Percentiles rank a stretch among this genome's conserved stretches.
These are phyloP conservation scores for Camponotus floridanus DNA, from an alignment of 1,140 invertebrate species.

Conservation along the genomic window DNA sequence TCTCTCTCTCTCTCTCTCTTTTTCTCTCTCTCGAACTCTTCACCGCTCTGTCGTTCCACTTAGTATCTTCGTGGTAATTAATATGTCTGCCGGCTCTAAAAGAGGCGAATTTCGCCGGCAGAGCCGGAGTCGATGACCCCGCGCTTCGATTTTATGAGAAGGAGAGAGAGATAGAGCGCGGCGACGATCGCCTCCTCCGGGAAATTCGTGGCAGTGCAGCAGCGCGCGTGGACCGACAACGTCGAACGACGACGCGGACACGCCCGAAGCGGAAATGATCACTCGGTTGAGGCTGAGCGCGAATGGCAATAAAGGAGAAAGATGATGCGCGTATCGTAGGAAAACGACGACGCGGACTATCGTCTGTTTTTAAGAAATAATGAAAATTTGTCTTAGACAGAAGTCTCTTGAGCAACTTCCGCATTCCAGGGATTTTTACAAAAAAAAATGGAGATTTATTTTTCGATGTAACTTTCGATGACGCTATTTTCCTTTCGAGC, in stretches of 20 bases:
- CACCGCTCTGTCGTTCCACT: constrained; percentile 40
- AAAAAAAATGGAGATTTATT: neutral
- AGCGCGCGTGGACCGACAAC: constrained; percentile 41
- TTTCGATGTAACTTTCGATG: neutral
- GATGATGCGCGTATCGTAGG: neutral
- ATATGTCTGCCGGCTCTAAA: constrained; percentile 53
- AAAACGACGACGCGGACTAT: neutral
- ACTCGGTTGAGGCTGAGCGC: neutral
- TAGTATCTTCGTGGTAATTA: constrained; percentile 59
- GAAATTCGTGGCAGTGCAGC: constrained; percentile 51
- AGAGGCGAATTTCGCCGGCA: constrained; percentile 39
- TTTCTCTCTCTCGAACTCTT: neutral
- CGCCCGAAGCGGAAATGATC: constrained; percentile 49
- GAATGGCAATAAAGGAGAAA: neutral
- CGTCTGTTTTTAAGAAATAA: neutral
- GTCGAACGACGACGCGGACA: constrained; percentile 29
- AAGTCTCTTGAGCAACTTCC: neutral
- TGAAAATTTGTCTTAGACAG: too few relatives aligned
- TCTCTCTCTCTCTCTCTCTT: too few relatives aligned
- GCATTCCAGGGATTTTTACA: neutral
- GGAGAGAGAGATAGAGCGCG: constrained; percentile 37
- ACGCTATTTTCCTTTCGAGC: neutral
- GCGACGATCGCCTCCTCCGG: constrained; percentile 25
- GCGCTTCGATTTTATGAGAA: constrained; percentile 58
- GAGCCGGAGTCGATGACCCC: constrained; percentile 49